Conservation (phyloP, 2,113 vertebrate species). For the Hystrix brachyura region DNA sequence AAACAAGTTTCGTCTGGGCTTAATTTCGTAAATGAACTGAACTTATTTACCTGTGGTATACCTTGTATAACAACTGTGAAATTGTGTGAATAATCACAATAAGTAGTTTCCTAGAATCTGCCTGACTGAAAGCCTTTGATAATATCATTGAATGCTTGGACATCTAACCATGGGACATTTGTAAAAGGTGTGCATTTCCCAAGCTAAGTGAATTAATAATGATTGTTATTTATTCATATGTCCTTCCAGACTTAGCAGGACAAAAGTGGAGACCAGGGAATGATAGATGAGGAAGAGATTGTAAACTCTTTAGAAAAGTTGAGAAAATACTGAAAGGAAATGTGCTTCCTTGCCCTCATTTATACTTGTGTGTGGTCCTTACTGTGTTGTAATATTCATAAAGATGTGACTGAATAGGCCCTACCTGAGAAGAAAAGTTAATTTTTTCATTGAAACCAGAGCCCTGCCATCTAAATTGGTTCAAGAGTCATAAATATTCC, state of each 20-base stretch:
- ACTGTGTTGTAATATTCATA: background rate
- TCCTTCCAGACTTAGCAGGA: background rate
- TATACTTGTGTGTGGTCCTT: background rate
- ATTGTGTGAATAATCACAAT: background rate
- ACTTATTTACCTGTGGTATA: background rate
- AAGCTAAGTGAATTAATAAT: constrained; percentile 24
- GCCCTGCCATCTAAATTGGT: background rate
- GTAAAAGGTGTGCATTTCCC: background rate
- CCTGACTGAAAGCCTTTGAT: constrained; percentile 50
- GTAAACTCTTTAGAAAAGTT: constrained; percentile 1
- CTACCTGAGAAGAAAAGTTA: background rate
- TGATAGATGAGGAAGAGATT: background rate
- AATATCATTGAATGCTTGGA: background rate
- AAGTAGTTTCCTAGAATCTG: constrained; percentile 25
- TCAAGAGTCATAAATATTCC: background rate
- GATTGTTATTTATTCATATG: background rate
- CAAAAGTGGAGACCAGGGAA: background rate
- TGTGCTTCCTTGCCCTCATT: background rate
- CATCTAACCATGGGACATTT: background rate
- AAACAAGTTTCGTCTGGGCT: background rate
- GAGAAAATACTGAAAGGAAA: constrained; percentile 46
- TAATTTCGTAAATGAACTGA: constrained; percentile 48
- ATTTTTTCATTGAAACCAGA: constrained; percentile 5
- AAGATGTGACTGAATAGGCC: background rate
- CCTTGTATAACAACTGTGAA: background rate